These are phyloP conservation scores for Choristoneura rosaceana DNA, from an alignment of 2,888 invertebrate genomes.

Conservation along the genomic window DNA sequence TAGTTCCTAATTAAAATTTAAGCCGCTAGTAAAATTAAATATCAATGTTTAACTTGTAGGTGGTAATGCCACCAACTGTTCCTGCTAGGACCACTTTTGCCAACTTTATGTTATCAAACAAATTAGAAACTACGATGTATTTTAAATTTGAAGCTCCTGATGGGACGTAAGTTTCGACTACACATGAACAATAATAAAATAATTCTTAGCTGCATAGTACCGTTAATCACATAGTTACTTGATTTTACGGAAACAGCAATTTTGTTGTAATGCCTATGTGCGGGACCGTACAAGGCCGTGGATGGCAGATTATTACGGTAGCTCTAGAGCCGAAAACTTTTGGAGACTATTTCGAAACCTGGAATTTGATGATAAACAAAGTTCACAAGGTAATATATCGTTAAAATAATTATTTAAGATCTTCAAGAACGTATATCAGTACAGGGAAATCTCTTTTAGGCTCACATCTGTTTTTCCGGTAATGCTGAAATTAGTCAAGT, in stretches of 20 bases:
- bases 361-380: slow-evolving; percentile 75
- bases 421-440: neutral
- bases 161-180: slow-evolving; percentile 64
- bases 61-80: slow-evolving; percentile 77
- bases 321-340: slow-evolving; percentile 72
- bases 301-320: slow-evolving; percentile 79
- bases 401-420: neutral
- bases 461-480: slow-evolving; percentile 66
- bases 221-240: neutral
- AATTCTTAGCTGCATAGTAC: neutral
- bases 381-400: slow-evolving; percentile 64
- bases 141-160: slow-evolving; percentile 71
- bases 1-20: neutral
- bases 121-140: slow-evolving; percentile 71
- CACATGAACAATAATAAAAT: neutral
- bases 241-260: slow-evolving; percentile 57
- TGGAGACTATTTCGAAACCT: slow-evolving; percentile 75
- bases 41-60: slow-evolving; percentile 53
- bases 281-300: slow-evolving; percentile 72
- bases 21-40: neutral
- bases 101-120: slow-evolving; percentile 78
- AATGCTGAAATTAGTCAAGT: slow-evolving; percentile 74
- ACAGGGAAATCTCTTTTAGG: slow-evolving; percentile 50
- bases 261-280: slow-evolving; percentile 77
- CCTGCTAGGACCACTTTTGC: slow-evolving; percentile 71